Conservation (phyloP, 2,113 vertebrate species). For the Natator depressus region DNA sequence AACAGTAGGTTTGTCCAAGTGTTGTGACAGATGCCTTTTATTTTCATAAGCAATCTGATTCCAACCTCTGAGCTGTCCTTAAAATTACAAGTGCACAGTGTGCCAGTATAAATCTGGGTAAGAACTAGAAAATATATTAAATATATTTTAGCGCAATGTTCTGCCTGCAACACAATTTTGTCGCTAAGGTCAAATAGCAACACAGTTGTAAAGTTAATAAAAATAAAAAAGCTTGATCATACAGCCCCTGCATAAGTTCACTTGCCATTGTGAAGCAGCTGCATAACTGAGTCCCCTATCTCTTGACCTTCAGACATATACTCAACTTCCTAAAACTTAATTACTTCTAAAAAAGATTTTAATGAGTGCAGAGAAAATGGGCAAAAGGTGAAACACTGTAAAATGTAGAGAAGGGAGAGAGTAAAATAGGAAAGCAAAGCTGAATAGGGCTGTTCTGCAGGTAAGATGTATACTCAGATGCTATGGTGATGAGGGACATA, state of each 20-base stretch:
- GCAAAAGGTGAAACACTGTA: not conserved
- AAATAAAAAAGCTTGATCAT: not conserved
- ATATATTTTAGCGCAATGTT: not conserved
- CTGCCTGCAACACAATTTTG: not conserved
- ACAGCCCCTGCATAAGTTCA: not conserved
- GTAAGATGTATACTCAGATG: not conserved
- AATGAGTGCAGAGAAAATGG: slow-evolving; percentile 3
- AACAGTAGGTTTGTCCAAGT: slow-evolving; percentile 15
- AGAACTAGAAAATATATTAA: not conserved
- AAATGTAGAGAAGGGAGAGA: not conserved
- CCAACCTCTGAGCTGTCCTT: slow-evolving; percentile 37
- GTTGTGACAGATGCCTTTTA: slow-evolving; percentile 70
- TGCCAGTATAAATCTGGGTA: not conserved
- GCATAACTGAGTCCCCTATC: not conserved
- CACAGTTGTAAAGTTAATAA: not conserved
- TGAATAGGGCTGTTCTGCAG: not conserved
- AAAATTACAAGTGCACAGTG: slow-evolving; percentile 10
- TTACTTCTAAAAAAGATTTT: slow-evolving; percentile 13
- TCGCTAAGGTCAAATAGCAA: not conserved
- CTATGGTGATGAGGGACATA: not conserved
- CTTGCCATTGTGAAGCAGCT: not conserved
- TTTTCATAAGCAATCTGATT: slow-evolving; percentile 64
- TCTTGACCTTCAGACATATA: not conserved
- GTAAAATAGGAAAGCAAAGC: not conserved
- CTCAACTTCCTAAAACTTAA: not conserved